Conservation (phyloP, 2,888 invertebrate species). For the Cheiracanthium punctorium region DNA sequence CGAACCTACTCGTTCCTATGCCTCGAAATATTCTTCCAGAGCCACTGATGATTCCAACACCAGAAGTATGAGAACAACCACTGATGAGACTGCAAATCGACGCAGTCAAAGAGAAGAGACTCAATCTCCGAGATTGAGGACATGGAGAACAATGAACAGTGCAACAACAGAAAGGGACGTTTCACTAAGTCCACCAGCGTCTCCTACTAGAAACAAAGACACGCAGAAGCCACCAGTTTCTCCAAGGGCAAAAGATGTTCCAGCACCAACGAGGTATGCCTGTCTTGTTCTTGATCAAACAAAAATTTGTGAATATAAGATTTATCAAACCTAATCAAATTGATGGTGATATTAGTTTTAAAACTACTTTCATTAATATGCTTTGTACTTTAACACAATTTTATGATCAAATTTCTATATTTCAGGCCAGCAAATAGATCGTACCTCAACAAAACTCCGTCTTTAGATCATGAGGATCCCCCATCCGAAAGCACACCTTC, state of each 20-base stretch:
- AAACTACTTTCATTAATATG: too few species aligned
- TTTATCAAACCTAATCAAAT: too few species aligned
- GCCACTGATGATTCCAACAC: constrained; percentile 31
- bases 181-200: constrained; percentile 39
- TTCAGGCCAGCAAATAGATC: constrained; percentile 17
- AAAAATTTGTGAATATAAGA: too few species aligned
- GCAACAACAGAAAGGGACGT: constrained; percentile 48
- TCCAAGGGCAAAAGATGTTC: constrained; percentile 26
- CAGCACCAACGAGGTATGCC: constrained; percentile 37
- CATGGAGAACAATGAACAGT: constrained; percentile 50
- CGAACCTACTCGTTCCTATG: constrained; percentile 26
- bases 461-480: constrained; percentile 49
- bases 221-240: constrained; percentile 63
- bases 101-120: constrained; percentile 34
- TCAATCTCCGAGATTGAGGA: constrained; percentile 30
- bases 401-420: too few species aligned
- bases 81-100: background rate
- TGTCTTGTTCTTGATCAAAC: too few species aligned
- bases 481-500: constrained; percentile 12
- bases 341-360: too few species aligned
- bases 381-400: too few species aligned
- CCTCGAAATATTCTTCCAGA: constrained; percentile 30
- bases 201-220: constrained; percentile 49
- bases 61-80: constrained; percentile 11
- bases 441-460: constrained; percentile 35